phyloP scores from a whole-genome alignment of 2,113 vertebrate species.

The Otocyon megalotis region DNA sequence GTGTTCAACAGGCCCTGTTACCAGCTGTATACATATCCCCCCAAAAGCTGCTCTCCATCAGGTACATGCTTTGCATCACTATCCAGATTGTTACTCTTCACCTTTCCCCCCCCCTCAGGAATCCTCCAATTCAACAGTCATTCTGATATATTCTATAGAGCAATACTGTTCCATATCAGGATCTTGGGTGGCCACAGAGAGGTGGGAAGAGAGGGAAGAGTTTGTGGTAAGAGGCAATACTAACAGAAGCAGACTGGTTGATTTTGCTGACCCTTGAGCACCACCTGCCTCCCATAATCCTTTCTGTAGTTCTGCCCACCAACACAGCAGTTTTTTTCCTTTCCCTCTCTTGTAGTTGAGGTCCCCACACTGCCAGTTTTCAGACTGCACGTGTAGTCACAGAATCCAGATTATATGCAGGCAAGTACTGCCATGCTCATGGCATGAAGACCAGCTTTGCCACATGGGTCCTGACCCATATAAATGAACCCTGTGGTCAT shows the following conservation, averaged over 20 bases:
- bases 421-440: not conserved
- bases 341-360: not conserved
- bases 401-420: not conserved
- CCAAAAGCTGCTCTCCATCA: not conserved
- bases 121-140: not conserved
- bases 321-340: not conserved
- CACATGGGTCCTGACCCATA: not conserved
- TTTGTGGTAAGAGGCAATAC: not conserved
- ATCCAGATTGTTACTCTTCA: not conserved
- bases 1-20: not conserved
- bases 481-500: not conserved
- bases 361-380: not conserved
- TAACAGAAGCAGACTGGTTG: not conserved
- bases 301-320: not conserved
- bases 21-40: not conserved
- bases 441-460: not conserved
- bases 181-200: not conserved
- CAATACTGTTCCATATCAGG: not conserved
- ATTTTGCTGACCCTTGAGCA: not conserved
- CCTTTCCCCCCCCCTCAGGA: accelerated
- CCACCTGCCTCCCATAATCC: not conserved
- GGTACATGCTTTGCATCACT: not conserved
- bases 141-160: not conserved
- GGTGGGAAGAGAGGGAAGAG: not conserved
- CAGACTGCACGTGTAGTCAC: not conserved